phyloP scores from a whole-genome alignment of 2,888 invertebrate species.

The Tetramorium bicarinatum region DNA sequence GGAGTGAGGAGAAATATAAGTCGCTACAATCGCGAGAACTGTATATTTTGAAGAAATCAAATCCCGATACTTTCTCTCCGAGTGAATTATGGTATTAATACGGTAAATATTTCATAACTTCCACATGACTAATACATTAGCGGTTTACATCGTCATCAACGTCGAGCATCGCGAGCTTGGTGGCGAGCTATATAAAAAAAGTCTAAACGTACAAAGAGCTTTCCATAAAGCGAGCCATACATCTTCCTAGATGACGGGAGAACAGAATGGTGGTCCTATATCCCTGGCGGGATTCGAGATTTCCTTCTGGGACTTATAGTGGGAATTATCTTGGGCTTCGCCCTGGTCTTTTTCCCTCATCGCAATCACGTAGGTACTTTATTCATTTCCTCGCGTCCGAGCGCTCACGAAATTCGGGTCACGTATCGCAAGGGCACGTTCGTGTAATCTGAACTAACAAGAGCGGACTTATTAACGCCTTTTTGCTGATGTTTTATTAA shows the following conservation, averaged over 20 bases:
- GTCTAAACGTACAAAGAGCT: slow-evolving; percentile 28
- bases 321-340: slow-evolving; percentile 89
- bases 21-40: not conserved
- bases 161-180: not conserved
- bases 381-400: slow-evolving; percentile 10
- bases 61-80: not conserved
- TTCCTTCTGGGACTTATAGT: slow-evolving; percentile 88
- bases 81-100: not conserved
- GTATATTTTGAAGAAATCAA: not conserved
- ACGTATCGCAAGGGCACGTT: slow-evolving; percentile 53
- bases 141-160: not conserved
- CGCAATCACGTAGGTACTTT: slow-evolving; percentile 85
- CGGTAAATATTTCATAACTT: slow-evolving; percentile 3
- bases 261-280: slow-evolving; percentile 79
- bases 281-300: slow-evolving; percentile 86
- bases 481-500: slow-evolving; percentile 35
- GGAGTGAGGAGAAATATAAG: not conserved
- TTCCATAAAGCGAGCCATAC: slow-evolving; percentile 36
- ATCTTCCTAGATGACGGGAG: slow-evolving; percentile 66
- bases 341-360: slow-evolving; percentile 89
- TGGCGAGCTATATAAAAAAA: slow-evolving; percentile 23
- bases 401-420: slow-evolving; percentile 35
- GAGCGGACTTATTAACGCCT: slow-evolving; percentile 45
- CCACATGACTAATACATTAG: slow-evolving; percentile 9
- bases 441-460: slow-evolving; percentile 51